Base-by-base conservation (phyloP, 2,888 invertebrate species). In the Cryptophagus acutangulus region DNA sequence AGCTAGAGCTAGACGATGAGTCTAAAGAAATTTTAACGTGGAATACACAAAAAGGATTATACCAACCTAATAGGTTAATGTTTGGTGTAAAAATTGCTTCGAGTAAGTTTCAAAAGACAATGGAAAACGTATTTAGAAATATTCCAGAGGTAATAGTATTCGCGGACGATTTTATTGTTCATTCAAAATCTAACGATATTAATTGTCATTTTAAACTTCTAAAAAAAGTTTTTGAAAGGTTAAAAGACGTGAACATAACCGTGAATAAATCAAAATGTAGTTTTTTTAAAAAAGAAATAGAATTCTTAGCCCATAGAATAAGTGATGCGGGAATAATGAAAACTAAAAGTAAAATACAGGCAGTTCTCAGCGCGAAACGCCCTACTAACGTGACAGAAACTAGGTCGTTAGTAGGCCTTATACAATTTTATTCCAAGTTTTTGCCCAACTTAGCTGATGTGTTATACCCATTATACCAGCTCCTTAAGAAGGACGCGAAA, bases 251-350 rank as follows among this genome's bases (percentile, higher is more conserved):
- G 24, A 59, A 58, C 3, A 48, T 58, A 13, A 58, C 45, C 4
- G 41, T 63, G n/a, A 52, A 56, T 12, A 30, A 33, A 17, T 41
- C 51, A 14, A 66, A 67, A 40, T 65, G 63, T 49, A 30, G 44
- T 12, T 62, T 68, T 41, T 61, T 58, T 16, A 40, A 57, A 43
- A 30, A 54, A 1, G 41, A 58, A 39, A 46, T 63, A 15, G 44
- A 46, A n/a, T 66, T 62, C 49, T 45, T 68, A 12, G 60, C 59
- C 1, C 48, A 51, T 28, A 26, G 12, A n/a, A 45, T 55, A 6
- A 26, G 17, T 13, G 38, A 36, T 16, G 37, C 45, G 10, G 52
- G 52, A 4, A 17, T 52, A 20, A 33, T 31, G n/a, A 46, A 40
- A 15, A 15, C 10, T 1, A 24, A 42, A 1, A 30, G 36, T 9